phyloP scores from a whole-genome alignment of 2,113 vertebrate species.

The Amblyopsis rosae region DNA sequence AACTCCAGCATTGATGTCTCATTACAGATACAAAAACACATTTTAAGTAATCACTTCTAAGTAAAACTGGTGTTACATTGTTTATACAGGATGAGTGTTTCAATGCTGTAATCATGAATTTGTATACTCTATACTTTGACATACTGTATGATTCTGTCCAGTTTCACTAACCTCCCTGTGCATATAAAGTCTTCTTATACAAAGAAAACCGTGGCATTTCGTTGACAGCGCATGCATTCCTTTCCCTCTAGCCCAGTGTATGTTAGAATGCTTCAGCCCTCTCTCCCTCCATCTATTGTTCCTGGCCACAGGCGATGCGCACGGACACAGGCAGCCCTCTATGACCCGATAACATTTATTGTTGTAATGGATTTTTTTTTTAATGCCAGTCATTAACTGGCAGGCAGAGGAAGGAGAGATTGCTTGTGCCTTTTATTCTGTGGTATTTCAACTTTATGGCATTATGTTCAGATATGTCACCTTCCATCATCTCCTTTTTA shows the following conservation, averaged over 20 bases:
- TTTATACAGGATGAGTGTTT: too few relatives aligned
- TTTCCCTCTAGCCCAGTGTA: slow-evolving; percentile 31
- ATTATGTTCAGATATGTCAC: slow-evolving; percentile 78
- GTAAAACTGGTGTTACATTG: too few relatives aligned
- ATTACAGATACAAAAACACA: too few relatives aligned
- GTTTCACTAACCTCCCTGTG: not conserved
- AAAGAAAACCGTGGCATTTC: not conserved
- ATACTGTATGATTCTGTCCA: not conserved
- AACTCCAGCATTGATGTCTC: too few relatives aligned
- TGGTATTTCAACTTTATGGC: slow-evolving; percentile 84
- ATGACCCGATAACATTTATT: slow-evolving; percentile 84
- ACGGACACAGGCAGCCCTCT: slow-evolving; percentile 56
- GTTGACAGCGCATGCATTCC: slow-evolving; percentile 16
- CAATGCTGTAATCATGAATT: not conserved
- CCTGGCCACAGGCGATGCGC: slow-evolving; percentile 35
- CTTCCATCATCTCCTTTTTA: slow-evolving; percentile 78
- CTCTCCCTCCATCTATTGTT: slow-evolving; percentile 53
- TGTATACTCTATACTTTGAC: too few relatives aligned
- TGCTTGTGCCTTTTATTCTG: slow-evolving; percentile 74
- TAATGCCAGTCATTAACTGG: slow-evolving; percentile 82
- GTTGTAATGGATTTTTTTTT: slow-evolving; percentile 83
- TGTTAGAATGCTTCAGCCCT: slow-evolving; percentile 49
- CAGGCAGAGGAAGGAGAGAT: slow-evolving; percentile 72
- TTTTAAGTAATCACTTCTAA: too few relatives aligned
- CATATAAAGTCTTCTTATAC: too few relatives aligned